Evolutionary conservation across 2,113 vertebrate species (phyloP).

Genomic region (Aphyosemion australe): DNA sequence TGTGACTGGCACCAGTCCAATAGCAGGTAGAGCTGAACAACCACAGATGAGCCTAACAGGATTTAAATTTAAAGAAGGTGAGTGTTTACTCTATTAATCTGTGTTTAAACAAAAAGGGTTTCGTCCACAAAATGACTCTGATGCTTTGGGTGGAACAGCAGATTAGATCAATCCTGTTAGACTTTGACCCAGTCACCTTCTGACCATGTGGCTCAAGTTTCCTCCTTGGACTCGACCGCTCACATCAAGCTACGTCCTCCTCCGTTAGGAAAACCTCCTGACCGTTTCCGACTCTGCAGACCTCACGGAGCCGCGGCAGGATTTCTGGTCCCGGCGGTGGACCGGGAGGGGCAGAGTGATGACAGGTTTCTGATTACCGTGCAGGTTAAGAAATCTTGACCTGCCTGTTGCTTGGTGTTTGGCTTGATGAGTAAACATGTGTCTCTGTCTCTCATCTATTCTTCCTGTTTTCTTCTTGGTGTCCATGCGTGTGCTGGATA

Average conservation of each 20-base stretch:
- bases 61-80: not conserved
- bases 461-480: not conserved
- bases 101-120: not conserved
- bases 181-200: slow-evolving; percentile 52
- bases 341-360: slow-evolving; percentile 3
- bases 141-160: slow-evolving; percentile 6
- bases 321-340: slow-evolving; percentile 4
- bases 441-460: slow-evolving; percentile 7
- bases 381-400: slow-evolving; percentile 35
- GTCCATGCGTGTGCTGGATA: too few species aligned
- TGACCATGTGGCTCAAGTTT: slow-evolving; percentile 59
- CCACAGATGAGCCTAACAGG: not conserved
- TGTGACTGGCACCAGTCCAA: not conserved
- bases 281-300: slow-evolving; percentile 13
- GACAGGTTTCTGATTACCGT: slow-evolving; percentile 36
- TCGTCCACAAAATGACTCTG: not conserved
- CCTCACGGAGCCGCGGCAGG: slow-evolving; percentile 50
- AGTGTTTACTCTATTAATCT: not conserved
- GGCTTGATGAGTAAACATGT: slow-evolving; percentile 29
- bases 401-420: slow-evolving; percentile 27
- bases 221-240: not conserved
- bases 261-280: slow-evolving; percentile 2
- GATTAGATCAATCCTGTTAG: slow-evolving; percentile 70
- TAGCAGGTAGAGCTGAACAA: not conserved
- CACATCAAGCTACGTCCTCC: not conserved